Percentiles rank a stretch among this genome's conserved stretches.
Evolutionary conservation across 1,140 invertebrate genomes (phyloP).

Genomic region (Drosophila sp.): DNA sequence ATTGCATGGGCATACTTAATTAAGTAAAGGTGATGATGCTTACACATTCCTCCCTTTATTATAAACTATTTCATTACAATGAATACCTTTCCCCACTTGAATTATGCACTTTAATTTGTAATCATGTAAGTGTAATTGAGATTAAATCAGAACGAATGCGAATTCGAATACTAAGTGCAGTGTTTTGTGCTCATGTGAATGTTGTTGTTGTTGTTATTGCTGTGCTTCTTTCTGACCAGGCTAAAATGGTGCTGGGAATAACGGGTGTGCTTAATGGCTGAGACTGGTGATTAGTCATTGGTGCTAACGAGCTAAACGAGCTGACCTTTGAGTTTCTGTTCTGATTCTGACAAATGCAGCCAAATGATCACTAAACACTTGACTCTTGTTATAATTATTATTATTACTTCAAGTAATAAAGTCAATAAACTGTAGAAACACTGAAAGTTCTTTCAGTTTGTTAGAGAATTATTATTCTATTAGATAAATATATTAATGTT

Average conservation of each 20-base stretch:
- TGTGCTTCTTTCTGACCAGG: conserved; percentile 14
- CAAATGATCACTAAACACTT: conserved; percentile 2
- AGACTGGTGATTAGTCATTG: not conserved
- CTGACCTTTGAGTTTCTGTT: conserved; percentile 19
- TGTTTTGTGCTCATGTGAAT: conserved; percentile 1
- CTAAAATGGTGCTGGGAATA: conserved; percentile 20
- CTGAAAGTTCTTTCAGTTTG: no score
- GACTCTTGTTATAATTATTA: conserved; percentile 29
- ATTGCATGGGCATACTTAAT: conserved; percentile 51
- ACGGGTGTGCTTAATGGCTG: conserved; percentile 5
- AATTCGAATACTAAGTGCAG: conserved; percentile 1
- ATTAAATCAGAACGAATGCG: conserved; percentile 64
- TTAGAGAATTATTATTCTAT: no score
- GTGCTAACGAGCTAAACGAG: conserved; percentile 17
- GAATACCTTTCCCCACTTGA: conserved; percentile 14
- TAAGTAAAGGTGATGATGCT: conserved; percentile 39
- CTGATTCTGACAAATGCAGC: not conserved
- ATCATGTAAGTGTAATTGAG: conserved; percentile 46
- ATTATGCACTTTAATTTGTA: conserved; percentile 57
- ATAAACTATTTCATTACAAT: not conserved
- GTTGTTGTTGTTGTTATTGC: not conserved
- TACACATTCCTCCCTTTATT: not conserved
- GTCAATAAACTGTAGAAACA: no score
- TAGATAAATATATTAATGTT: not conserved
- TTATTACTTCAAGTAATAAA: no score